phyloP scores from a whole-genome alignment of 2,888 invertebrate genomes.

The Scaptomyza tumidula region DNA sequence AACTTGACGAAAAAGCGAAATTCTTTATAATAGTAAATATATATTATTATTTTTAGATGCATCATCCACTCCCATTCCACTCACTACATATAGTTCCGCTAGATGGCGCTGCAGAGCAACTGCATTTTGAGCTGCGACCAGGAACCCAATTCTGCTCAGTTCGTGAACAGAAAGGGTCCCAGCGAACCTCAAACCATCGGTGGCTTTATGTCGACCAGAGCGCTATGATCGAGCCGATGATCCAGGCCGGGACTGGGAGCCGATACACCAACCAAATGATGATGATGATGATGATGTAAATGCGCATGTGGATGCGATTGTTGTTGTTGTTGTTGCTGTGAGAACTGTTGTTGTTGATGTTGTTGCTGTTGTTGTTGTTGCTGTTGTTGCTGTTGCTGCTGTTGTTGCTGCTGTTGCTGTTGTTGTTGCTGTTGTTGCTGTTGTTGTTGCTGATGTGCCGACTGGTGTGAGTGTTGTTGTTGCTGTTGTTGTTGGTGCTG shows the following conservation, averaged over 20 bases:
- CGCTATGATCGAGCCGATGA: constrained; percentile 85
- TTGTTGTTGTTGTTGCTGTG: constrained; percentile 64
- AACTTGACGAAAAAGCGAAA: constrained; percentile 2
- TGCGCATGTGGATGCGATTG: constrained; percentile 77
- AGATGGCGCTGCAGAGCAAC: constrained; percentile 17
- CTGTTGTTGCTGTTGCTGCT: constrained; percentile 46
- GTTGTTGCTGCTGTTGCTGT: constrained; percentile 51
- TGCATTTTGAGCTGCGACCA: constrained; percentile 14
- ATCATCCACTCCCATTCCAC: constrained; percentile 1
- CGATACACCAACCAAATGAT: constrained; percentile 81
- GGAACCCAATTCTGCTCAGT: constrained; percentile 74
- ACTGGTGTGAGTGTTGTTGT: constrained; percentile 78
- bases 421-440: constrained; percentile 66
- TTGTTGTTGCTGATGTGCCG: constrained; percentile 67
- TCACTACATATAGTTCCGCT: constrained; percentile 7
- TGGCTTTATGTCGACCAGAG: constrained; percentile 89
- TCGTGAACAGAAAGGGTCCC: constrained; percentile 87
- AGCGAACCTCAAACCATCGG: constrained; percentile 86
- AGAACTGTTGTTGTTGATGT: constrained; percentile 70
- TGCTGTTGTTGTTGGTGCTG: constrained; percentile 82
- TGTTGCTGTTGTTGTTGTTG: neutral
- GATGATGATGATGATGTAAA: constrained; percentile 82
- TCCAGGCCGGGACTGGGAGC: constrained; percentile 87
- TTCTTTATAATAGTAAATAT: neutral
- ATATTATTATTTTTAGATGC: neutral